Base-by-base conservation (phyloP, 2,797 vertebrate species). In the Cirrhinus mrigala region DNA sequence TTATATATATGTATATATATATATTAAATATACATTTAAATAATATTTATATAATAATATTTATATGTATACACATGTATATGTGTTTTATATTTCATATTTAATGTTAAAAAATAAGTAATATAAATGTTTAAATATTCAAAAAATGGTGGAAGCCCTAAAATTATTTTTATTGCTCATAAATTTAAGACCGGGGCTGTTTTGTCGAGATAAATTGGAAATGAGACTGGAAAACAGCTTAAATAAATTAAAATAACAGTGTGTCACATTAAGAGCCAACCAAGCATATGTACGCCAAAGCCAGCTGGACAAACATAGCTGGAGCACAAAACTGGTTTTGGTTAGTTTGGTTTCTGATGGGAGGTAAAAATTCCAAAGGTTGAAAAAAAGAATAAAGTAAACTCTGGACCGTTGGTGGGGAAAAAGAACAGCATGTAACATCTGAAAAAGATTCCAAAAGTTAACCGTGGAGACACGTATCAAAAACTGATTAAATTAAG, bases 281-380 rank as follows among this genome's bases (percentile, higher is more conserved):
- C 85, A 91, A 91, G 85, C 89, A 62, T 48, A 10, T 70, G 87
- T 87, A 91, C 3, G 71, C 68, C 82, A 86, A 90, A 85, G 78
- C 87, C 89, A 89, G 88, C 88, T 88, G 81, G 89, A 90, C 90
- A 93, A 93, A 92, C 77, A 81, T 62, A 83, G 46, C 80, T 50
- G 68, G 71, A 74, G 77, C 83, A 85, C 89, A 89, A 89, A 85
- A 86, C 54, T 27, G 75, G 79, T 84, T 87, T 76, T 83, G 88
- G 88, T 86, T 88, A 84, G 75, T 87, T 84, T 33, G 48, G 81
- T 77, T 87, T 88, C 79, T 84, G 73, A 88, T 86, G 85, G 83
- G 62, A 80, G 82, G 79, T 86, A 75, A 88, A 78, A 85, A 86
- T 85, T 90, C 80, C 68, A 79, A 84, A 85, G 71, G 82, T 69